Conservation (phyloP, 1,140 invertebrate genomes). For the Ruditapes philippinarum region DNA sequence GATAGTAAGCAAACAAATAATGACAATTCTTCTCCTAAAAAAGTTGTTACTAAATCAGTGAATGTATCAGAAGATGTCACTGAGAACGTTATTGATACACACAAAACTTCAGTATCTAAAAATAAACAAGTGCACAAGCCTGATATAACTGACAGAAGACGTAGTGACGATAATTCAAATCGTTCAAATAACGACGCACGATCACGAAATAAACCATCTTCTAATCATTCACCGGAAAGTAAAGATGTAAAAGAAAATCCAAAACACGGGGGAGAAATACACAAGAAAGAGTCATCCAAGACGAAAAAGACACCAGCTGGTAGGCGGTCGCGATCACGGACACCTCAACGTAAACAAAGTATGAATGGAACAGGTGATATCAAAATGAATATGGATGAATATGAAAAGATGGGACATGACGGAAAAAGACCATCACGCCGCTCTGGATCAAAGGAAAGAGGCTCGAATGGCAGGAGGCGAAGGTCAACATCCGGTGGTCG, state of each 20-base stretch:
- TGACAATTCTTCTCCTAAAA: not conserved
- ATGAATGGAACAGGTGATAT: conserved; percentile 40
- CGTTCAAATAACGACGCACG: conserved; percentile 7
- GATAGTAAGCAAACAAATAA: not conserved
- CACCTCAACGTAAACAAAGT: not conserved
- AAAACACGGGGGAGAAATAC: not conserved
- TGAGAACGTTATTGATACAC: conserved; percentile 30
- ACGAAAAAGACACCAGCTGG: not conserved
- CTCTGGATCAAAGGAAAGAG: not conserved
- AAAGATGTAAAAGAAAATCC: not conserved
- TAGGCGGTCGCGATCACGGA: not conserved
- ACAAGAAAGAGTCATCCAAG: not conserved
- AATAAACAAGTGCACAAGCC: not conserved
- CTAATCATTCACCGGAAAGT: not conserved
- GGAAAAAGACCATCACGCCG: not conserved
- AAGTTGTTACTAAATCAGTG: conserved; percentile 21
- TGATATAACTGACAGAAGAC: not conserved
- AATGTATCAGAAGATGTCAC: conserved; percentile 35
- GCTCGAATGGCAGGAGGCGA: not conserved
- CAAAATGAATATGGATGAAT: conserved; percentile 45
- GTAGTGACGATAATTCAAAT: not conserved
- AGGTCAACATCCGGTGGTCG: conserved; percentile 24
- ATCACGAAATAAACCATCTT: not conserved
- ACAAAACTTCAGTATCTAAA: not conserved
- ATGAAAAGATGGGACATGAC: conserved; percentile 37